Base-by-base conservation (phyloP, 1,140 invertebrate species). In the Cyclina sinensis region DNA sequence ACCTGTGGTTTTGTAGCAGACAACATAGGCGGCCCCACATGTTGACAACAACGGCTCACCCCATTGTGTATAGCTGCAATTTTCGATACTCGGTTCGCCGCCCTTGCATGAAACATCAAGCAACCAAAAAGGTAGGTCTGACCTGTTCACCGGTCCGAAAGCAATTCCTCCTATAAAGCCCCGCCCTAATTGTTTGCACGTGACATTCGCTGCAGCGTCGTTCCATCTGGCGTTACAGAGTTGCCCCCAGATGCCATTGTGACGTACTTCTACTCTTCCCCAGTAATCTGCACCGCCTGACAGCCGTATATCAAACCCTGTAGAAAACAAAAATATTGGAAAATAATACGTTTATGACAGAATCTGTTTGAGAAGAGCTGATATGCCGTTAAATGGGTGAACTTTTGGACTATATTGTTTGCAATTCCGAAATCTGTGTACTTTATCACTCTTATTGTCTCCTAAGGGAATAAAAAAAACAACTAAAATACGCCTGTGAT, bases 171-270 rank as follows among this genome's bases (percentile, higher is more conserved):
- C 90, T 11, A 27, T 37, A 79, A 70, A 88, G 14, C 76, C 76
- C 21, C 76, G 86, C 18, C 86, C 86, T 30, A 88, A 89, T 86
- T 89, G 87, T n/a, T 80, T 62, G 46, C 92, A 93, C 12, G 88
- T 91, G 1, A 93, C 93, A 86, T 96, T 96, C 0, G 97, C 97
- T 11, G 97, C 96, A 62, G 96, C 96, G 21, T 96, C 94, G 48
- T 27, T 27, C 86, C 86, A 88, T 24, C 43, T 79, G 43, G 73
- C 59, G 46, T 73, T 97, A 92, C 97, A 98, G 16, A 98, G 96
- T 0, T 97, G 97, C 0, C 97, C 97, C 97, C 97, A 98, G 3
- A 97, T 96, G 9, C 97, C 97, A 88, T 97, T 96, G 91, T 97
- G 96, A 88, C 96, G 96, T 0, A 98, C 96, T 95, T 98, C 97